Percentiles rank a stretch among this genome's conserved stretches.
phyloP scores from a whole-genome alignment of 2,888 invertebrate species.

The Cyclophora punctaria region DNA sequence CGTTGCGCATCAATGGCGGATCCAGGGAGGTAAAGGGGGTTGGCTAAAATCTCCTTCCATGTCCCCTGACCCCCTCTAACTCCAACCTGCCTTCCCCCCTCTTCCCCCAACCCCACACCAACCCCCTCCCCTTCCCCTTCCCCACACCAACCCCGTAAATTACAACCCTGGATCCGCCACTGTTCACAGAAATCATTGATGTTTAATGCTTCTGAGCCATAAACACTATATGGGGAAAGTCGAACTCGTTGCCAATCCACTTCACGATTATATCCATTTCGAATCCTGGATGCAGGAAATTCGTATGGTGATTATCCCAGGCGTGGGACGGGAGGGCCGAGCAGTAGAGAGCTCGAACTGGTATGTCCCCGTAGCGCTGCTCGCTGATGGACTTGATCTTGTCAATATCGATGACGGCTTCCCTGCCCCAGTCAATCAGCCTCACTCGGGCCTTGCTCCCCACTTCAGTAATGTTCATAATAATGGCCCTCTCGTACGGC shows the following conservation, averaged over 20 bases:
- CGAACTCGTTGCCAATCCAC: not conserved
- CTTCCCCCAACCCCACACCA: too few species aligned
- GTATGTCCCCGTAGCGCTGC: not conserved
- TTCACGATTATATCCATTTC: not conserved
- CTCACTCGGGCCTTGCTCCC: constrained; percentile 1
- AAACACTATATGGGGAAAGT: constrained; percentile 1
- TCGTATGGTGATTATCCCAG: not conserved
- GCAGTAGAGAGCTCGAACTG: constrained; percentile 2
- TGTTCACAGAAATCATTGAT: too few species aligned
- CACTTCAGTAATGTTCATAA: not conserved
- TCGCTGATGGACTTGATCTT: constrained; percentile 1
- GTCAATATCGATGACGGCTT: not conserved
- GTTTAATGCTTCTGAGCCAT: constrained; percentile 52
- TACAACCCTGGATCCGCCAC: too few species aligned
- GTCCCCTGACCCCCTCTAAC: too few species aligned
- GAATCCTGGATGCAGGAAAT: constrained; percentile 3
- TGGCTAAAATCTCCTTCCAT: too few species aligned
- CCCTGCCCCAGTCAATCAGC: constrained; percentile 5
- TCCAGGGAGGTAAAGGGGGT: too few species aligned
- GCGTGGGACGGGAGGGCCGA: constrained; percentile 1
- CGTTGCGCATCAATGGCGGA: too few species aligned
- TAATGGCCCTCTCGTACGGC: constrained; percentile 3
- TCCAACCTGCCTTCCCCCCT: too few species aligned
- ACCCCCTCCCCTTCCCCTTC: too few species aligned
- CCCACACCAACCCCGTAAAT: too few species aligned